Evolutionary conservation across 2,888 invertebrate genomes (phyloP), one percentile per base, ranked within the genome.

Genomic region (Phaonia tiefii): DNA sequence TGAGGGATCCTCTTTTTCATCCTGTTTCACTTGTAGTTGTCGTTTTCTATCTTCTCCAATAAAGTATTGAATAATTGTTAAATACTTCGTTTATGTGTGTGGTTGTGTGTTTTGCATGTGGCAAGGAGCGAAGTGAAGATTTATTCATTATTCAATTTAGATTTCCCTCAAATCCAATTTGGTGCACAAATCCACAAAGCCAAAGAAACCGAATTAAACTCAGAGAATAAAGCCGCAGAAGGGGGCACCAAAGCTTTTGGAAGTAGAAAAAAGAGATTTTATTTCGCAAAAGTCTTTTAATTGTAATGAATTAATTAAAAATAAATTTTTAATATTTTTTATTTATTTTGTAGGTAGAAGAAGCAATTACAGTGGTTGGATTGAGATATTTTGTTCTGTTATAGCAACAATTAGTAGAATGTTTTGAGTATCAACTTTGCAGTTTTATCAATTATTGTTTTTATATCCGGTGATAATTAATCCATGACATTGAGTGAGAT

Each of bases 251-350:
- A 22, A 37, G 26, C 26, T n/a, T n/a, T 56, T 20, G 11, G 22
- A 20, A n/a, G n/a, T n/a, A n/a, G n/a, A n/a, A n/a, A n/a, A n/a
- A 22, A 10, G 63, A 63, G 63, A 42, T 63, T 63, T 63, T 11
- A 78, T 78, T 78, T 75, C 54, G 56, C 54, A 75, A 67, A 39
- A 81, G 72, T 81, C 78, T 56, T 67, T 78, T 81, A 75, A 81
- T 81, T 81, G 81, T 65, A 81, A 78, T 72, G 75, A 81, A 81
- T 81, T 81, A 81, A 78, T 81, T 81, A 81, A 77, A 77, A 73
- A 75, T 3, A 31, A 31, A 31, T 31, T 31, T 8, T 31, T n/a
- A n/a, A n/a, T n/a, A n/a, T n/a, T n/a, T n/a, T n/a, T n/a, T n/a
- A n/a, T n/a, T n/a, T n/a, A n/a, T 58, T 79, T 75, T 75, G 63